A percentile compares a stretch with the other conserved stretches of the same genome.
phyloP scores from a whole-genome alignment of 2,113 vertebrate species.

The Hippocampus comes region DNA sequence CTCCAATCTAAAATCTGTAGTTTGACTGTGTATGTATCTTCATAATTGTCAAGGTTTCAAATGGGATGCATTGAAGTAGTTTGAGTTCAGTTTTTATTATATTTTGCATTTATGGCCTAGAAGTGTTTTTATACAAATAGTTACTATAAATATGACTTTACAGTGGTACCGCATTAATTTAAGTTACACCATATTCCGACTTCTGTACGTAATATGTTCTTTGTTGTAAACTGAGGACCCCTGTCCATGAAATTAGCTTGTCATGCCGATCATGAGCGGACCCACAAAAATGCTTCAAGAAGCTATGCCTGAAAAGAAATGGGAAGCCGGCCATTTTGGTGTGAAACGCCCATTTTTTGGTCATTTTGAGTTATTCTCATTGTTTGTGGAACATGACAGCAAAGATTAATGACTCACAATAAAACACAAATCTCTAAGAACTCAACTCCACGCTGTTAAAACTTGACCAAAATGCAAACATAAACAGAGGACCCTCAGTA shows the following conservation, averaged over 20 bases:
- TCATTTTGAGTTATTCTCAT: too few species aligned
- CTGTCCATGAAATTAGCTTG: not conserved
- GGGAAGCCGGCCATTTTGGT: not conserved
- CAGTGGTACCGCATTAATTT: not conserved
- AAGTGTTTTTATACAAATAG: not conserved
- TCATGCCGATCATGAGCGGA: not conserved
- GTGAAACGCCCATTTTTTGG: not conserved
- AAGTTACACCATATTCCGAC: not conserved
- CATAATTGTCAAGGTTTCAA: too few species aligned
- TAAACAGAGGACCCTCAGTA: not conserved
- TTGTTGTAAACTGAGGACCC: too few species aligned
- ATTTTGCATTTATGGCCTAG: not conserved
- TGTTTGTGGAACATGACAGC: too few species aligned
- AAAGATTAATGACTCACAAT: too few species aligned
- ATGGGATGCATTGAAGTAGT: too few species aligned
- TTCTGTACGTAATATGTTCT: not conserved
- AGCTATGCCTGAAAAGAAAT: not conserved
- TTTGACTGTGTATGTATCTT: too few species aligned
- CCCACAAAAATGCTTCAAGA: not conserved
- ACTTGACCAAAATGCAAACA: not conserved
- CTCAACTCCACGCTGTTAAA: too few species aligned
- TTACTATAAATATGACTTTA: not conserved
- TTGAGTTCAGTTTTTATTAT: not conserved
- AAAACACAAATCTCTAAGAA: too few species aligned
- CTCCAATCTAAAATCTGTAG: too few species aligned